A percentile compares a stretch with the other conserved stretches of the same genome.
These are phyloP conservation scores for Cephus nigrinus DNA, from an alignment of 2,888 invertebrate species.

Conservation along the genomic window DNA sequence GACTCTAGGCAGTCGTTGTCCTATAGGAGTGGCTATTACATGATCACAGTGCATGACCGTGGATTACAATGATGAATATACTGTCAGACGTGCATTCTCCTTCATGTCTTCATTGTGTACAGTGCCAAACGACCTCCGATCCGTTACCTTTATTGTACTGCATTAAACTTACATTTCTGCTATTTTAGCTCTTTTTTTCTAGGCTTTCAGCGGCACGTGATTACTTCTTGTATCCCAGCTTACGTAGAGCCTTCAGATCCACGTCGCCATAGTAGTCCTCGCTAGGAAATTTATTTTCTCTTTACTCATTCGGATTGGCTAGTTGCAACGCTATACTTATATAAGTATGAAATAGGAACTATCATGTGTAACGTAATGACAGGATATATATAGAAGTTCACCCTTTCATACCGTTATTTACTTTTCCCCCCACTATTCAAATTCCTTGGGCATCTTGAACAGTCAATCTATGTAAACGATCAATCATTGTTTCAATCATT, in stretches of 20 bases:
- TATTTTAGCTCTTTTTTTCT: background rate
- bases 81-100: conserved; percentile 9
- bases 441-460: background rate
- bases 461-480: background rate
- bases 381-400: background rate
- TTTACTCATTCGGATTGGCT: background rate
- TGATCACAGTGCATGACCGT: conserved; percentile 32
- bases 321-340: background rate
- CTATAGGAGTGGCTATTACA: conserved; percentile 20
- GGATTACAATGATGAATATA: conserved; percentile 12
- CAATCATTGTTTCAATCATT: background rate
- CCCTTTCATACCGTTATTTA: background rate
- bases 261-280: conserved; percentile 94
- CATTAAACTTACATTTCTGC: background rate
- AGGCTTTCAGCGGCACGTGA: background rate
- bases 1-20: background rate
- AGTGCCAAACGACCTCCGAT: background rate
- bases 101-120: background rate
- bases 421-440: background rate
- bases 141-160: background rate
- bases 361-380: background rate
- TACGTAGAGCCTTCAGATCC: conserved; percentile 88
- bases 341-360: background rate
- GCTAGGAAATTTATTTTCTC: conserved; percentile 66
- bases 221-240: conserved; percentile 77